phyloP scores from a whole-genome alignment of 2,888 invertebrate genomes.

The Ectobius pallidus region DNA sequence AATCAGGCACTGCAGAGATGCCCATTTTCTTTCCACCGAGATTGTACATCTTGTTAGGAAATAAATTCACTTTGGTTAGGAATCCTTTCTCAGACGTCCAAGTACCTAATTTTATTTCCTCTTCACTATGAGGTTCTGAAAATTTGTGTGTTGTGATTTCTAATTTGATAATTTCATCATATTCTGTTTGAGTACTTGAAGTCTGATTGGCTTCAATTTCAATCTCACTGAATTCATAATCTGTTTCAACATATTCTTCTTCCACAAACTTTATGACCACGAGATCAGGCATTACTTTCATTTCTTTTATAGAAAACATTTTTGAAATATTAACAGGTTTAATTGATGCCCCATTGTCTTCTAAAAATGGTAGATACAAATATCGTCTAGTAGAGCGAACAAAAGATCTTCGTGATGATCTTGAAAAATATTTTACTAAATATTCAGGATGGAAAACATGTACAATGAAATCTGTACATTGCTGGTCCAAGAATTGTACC shows the following conservation, averaged over 20 bases:
- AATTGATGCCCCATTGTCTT: not conserved
- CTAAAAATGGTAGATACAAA: not conserved
- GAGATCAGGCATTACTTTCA: conserved; percentile 10
- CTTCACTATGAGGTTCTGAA: not conserved
- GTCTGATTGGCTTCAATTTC: too few species aligned
- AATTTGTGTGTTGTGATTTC: not conserved
- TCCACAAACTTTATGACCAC: not conserved
- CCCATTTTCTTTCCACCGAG: not conserved
- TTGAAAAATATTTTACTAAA: not conserved
- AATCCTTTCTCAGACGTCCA: not conserved
- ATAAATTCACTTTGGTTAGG: not conserved
- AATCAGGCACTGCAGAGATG: not conserved
- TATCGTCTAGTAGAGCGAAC: not conserved
- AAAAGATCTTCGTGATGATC: not conserved
- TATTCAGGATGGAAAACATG: not conserved
- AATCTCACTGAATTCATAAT: too few species aligned
- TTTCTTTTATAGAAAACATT: conserved; percentile 15
- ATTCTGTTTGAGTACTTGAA: too few species aligned
- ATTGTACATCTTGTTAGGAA: not conserved
- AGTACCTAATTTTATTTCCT: not conserved
- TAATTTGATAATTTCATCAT: too few species aligned
- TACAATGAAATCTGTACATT: not conserved
- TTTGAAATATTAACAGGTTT: not conserved
- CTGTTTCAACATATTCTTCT: too few species aligned
- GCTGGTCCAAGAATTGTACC: not conserved